Percentiles rank a stretch among this genome's conserved stretches.
These are phyloP conservation scores for Amphipyra tragopoginis DNA, from an alignment of 2,888 invertebrate species.

Conservation along the genomic window DNA sequence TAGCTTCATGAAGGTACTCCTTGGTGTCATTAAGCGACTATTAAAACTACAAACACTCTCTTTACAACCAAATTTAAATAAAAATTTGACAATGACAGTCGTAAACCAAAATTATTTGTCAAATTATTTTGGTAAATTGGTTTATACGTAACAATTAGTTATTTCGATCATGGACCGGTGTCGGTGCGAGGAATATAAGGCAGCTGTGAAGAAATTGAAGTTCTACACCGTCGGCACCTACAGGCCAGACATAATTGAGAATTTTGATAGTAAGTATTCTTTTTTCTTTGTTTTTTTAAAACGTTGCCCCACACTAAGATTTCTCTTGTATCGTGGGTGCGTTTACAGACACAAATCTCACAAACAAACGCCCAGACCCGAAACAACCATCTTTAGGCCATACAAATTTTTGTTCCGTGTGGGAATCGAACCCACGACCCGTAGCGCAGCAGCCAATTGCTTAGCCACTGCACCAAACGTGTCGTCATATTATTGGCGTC, in stretches of 20 bases:
- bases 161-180: conserved; percentile 78
- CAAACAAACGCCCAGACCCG: too few relatives aligned
- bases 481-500: too few relatives aligned
- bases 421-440: too few relatives aligned
- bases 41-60: conserved; percentile 22
- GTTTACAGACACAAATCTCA: too few relatives aligned
- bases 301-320: too few relatives aligned
- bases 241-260: conserved; percentile 76
- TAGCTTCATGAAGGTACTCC: conserved; percentile 5
- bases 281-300: too few relatives aligned
- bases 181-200: conserved; percentile 77
- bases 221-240: conserved; percentile 80
- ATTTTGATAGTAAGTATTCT: conserved; percentile 72
- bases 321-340: too few relatives aligned
- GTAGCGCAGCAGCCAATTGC: too few relatives aligned
- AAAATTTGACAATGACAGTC: conserved; percentile 43
- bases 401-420: too few relatives aligned
- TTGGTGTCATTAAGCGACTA: conserved; percentile 16
- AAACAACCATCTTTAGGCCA: too few relatives aligned
- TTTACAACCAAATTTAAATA: conserved; percentile 21
- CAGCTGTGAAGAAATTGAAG: conserved; percentile 75
- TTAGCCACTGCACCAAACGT: too few relatives aligned
- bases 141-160: not conserved
- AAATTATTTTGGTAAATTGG: conserved; percentile 15
- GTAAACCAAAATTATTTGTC: conserved; percentile 25